Evolutionary conservation across 2,113 vertebrate species (phyloP).

Genomic region (Tragulus kanchil): DNA sequence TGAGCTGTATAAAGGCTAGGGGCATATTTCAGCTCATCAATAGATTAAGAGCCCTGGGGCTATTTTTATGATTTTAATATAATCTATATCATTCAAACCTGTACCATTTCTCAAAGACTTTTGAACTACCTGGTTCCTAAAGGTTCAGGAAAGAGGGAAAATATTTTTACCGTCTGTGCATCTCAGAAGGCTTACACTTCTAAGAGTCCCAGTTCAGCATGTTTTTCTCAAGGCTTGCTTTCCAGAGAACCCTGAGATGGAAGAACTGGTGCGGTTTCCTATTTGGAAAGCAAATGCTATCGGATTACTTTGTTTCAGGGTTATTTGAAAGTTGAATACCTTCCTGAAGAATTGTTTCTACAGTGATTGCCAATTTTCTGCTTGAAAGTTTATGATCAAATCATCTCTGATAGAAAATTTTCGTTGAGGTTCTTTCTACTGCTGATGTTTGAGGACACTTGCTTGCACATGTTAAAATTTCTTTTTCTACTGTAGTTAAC

Average conservation of each 20-base stretch:
- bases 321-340: constrained; percentile 89
- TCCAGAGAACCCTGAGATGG: not conserved
- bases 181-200: not conserved
- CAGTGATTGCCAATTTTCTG: constrained; percentile 90
- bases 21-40: not conserved
- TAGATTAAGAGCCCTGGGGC: not conserved
- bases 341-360: constrained; percentile 88
- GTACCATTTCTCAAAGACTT: not conserved
- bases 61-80: not conserved
- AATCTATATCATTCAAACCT: not conserved
- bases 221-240: not conserved
- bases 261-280: not conserved
- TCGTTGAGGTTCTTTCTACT: constrained; percentile 82
- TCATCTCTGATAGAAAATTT: constrained; percentile 82
- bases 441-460: constrained; percentile 76
- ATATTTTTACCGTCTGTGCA: not conserved
- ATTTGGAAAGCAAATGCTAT: constrained; percentile 81
- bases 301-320: constrained; percentile 82
- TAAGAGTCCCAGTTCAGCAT: not conserved
- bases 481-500: constrained; percentile 83
- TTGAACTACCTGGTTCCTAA: not conserved
- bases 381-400: constrained; percentile 90
- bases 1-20: not conserved
- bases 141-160: not conserved
- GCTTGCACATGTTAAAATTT: constrained; percentile 75